phyloP scores from a whole-genome alignment of 2,797 vertebrate genomes.

The Sparidentex hasta region DNA sequence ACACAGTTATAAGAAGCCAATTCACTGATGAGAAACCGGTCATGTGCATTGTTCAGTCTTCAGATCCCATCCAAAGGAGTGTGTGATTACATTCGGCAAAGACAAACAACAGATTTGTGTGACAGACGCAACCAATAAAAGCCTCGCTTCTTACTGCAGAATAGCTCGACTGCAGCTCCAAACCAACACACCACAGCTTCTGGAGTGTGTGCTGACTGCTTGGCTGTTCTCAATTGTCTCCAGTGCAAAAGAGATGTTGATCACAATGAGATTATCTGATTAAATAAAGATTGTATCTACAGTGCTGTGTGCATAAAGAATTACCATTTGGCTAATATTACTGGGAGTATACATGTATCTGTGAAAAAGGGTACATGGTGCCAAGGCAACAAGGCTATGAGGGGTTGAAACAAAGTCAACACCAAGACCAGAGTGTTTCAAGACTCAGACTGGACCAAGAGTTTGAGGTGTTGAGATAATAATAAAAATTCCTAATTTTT shows the following conservation, averaged over 20 bases:
- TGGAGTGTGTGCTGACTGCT: neutral
- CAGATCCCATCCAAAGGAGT: neutral
- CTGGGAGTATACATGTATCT: neutral
- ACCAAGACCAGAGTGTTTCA: too few relatives aligned
- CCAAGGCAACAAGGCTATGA: too few relatives aligned
- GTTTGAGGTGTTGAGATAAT: too few relatives aligned
- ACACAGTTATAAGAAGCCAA: neutral
- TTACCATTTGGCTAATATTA: neutral
- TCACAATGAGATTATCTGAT: neutral
- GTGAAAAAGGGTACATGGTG: neutral
- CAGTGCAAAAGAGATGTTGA: neutral
- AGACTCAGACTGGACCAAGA: too few relatives aligned
- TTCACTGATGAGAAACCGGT: constrained; percentile 9
- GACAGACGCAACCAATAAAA: constrained; percentile 17
- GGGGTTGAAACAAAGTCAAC: too few relatives aligned
- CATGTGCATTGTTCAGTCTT: constrained; percentile 11
- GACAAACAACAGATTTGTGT: constrained; percentile 16
- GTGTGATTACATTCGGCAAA: neutral
- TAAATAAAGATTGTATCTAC: neutral
- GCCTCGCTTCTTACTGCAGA: neutral
- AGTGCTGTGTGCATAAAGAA: neutral
- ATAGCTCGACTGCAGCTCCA: neutral
- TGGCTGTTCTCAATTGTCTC: neutral
- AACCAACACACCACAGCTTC: neutral
- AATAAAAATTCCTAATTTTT: too few relatives aligned